Conservation (phyloP, 2,888 invertebrate genomes). For the Tetropium fuscum region DNA sequence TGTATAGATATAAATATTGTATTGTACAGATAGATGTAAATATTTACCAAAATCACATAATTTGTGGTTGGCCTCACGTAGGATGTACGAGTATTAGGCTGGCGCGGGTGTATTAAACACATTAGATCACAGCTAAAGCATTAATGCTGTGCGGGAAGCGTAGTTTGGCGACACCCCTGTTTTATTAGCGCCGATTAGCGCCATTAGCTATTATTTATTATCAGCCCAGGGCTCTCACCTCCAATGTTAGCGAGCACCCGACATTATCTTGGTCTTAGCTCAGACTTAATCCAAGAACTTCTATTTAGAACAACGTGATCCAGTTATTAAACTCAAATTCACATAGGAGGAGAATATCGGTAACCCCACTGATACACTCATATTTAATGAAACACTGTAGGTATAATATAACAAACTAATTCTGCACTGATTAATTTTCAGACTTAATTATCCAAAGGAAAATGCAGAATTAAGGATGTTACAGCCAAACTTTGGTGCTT, state of each 20-base stretch:
- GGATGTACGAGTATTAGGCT: neutral
- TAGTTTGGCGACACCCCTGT: conserved; percentile 45
- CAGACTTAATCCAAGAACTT: conserved; percentile 47
- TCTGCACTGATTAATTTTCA: conserved; percentile 6
- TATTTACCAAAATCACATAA: neutral
- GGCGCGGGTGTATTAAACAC: conserved; percentile 19
- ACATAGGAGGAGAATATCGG: conserved; percentile 18
- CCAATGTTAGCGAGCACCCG: conserved; percentile 43
- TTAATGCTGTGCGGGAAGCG: conserved; percentile 38
- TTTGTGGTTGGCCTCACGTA: conserved; percentile 9
- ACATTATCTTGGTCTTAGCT: conserved; percentile 50
- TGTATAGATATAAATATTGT: no score
- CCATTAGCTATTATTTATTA: conserved; percentile 57
- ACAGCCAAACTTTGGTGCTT: neutral
- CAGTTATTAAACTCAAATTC: conserved; percentile 42
- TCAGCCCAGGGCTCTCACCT: conserved; percentile 50
- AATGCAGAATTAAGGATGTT: neutral
- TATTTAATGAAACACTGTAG: conserved; percentile 1
- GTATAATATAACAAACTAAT: conserved; percentile 3
- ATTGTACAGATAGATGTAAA: no score
- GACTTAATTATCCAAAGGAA: conserved; percentile 10
- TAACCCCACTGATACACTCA: conserved; percentile 8
- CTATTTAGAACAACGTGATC: conserved; percentile 43
- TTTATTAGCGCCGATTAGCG: conserved; percentile 56
- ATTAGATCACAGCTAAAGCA: conserved; percentile 31